phyloP scores from a whole-genome alignment of 2,888 invertebrate genomes.

The Hoplodrina blanda region DNA sequence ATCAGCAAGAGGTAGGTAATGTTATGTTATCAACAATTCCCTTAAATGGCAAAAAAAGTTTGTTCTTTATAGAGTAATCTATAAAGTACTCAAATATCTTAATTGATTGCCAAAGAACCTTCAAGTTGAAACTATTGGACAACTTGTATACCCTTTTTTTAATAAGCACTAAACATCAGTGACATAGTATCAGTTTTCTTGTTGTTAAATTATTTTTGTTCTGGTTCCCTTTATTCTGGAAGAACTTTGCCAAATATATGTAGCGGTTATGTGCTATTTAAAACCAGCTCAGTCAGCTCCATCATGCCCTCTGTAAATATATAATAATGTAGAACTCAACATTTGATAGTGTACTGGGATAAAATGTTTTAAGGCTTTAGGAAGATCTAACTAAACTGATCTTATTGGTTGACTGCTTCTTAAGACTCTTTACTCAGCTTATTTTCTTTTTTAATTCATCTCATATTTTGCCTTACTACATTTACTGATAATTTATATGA shows the following conservation, averaged over 20 bases:
- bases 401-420: no score
- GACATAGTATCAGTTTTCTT: conserved; percentile 3
- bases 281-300: not conserved
- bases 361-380: not conserved
- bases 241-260: not conserved
- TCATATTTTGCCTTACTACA: no score
- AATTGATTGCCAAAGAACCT: not conserved
- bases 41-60: conserved; percentile 28
- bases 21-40: conserved; percentile 47
- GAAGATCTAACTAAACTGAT: no score
- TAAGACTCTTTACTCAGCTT: no score
- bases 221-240: not conserved
- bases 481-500: no score
- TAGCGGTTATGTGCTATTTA: not conserved
- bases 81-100: not conserved
- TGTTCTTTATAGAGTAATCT: not conserved
- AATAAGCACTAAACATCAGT: not conserved
- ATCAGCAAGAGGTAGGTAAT: conserved; percentile 85
- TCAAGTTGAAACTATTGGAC: not conserved
- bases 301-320: no score
- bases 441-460: no score
- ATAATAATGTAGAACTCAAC: not conserved
- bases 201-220: not conserved
- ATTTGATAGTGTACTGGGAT: not conserved
- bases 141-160: not conserved